Evolutionary conservation across 2,888 invertebrate genomes (phyloP), one percentile per base, ranked within the genome.

Genomic region (Philopedon plagiatum): DNA sequence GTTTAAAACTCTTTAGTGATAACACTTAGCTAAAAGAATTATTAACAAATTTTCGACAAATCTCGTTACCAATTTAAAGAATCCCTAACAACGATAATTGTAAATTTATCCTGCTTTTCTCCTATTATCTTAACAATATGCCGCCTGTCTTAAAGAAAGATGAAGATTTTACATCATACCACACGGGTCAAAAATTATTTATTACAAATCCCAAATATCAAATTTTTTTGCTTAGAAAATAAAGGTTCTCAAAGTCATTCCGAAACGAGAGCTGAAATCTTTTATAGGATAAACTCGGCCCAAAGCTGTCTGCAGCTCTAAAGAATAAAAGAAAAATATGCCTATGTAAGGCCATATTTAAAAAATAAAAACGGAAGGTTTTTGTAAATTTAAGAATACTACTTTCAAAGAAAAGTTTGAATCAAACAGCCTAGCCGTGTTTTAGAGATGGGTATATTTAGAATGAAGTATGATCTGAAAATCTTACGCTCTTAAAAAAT

Each of bases 311-410:
- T 15, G 44, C 44, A 44, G 44, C 5, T 44, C 19, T 9, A 19
- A 19, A 44, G 44, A 44, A 44, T 44, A 44, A 44, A 44, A 44
- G 44, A 19, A 44, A 44, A 19, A 44, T 44, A 44, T 19, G 44
- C 44, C 44, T 44, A 54, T 54, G 54, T 54, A 7, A 54, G 54
- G 26, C 26, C 29, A 32, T 54, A 54, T 29, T 54, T 54, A 54
- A n/a, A 54, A 54, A 54, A 46, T 9, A 18, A 41, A 5, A 13
- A 32, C 11, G 7, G 5, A 26, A 3, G 54, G 54, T 9, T 23
- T 15, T 54, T 15, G 54, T 44, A 18, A 34, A 44, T 44, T 44
- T 44, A 44, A 19, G 44, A 44, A 44, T 44, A 9, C 19, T 44
- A 44, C 19, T 44, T 44, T 19, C 41, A 41, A 41, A 41, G 41